Evolutionary conservation across 2,888 invertebrate species (phyloP).

Genomic region (Sisyra terminalis): DNA sequence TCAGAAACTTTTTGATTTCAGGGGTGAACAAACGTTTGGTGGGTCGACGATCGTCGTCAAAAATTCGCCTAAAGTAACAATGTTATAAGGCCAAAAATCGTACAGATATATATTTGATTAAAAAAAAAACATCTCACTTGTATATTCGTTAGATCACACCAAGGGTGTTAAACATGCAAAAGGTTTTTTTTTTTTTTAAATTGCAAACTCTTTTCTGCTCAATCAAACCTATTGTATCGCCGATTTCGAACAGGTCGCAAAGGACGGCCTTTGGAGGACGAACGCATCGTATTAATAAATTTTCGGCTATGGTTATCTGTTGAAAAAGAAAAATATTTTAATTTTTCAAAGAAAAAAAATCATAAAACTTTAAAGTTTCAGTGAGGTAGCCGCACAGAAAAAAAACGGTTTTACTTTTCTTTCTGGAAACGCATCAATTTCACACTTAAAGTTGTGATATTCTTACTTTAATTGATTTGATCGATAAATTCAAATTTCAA

Average conservation of each 20-base stretch:
- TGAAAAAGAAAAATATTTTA: not conserved
- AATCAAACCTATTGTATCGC: constrained; percentile 48
- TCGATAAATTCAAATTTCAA: too few species aligned
- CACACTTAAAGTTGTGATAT: too few species aligned
- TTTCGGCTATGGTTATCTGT: not conserved
- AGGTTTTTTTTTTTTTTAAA: not conserved
- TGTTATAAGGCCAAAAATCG: not conserved
- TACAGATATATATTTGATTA: not conserved
- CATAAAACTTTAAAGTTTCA: not conserved
- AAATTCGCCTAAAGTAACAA: constrained; percentile 29
- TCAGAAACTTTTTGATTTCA: constrained; percentile 59
- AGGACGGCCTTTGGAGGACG: constrained; percentile 30
- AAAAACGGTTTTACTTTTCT: too few species aligned
- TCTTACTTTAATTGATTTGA: too few species aligned
- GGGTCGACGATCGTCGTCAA: constrained; percentile 42
- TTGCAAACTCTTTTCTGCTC: not conserved
- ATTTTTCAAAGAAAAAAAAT: not conserved
- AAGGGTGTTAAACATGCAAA: too few species aligned
- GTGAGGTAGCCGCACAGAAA: too few species aligned
- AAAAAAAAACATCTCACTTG: too few species aligned
- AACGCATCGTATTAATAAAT: not conserved
- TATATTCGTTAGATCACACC: not conserved
- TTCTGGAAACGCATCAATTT: too few species aligned
- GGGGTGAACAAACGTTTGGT: constrained; percentile 62
- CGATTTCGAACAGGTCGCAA: constrained; percentile 52